A percentile compares a stretch with the other conserved stretches of the same genome.
These are phyloP conservation scores for human DNA, from an alignment of 2,113 vertebrate genomes.

Conservation along the genomic window DNA sequence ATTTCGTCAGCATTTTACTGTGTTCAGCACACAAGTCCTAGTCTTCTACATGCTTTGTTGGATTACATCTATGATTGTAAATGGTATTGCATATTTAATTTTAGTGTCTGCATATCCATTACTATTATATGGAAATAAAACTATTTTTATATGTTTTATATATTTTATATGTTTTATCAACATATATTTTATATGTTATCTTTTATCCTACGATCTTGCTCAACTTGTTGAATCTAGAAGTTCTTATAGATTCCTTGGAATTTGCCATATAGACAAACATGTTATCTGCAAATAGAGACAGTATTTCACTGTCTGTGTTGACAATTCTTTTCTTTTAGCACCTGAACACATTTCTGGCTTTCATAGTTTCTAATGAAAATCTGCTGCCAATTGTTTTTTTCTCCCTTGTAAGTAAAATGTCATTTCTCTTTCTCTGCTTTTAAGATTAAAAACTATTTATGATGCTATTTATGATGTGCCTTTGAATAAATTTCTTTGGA, in stretches of 20 bases:
- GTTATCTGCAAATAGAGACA: background rate
- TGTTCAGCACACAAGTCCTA: background rate
- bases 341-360: background rate
- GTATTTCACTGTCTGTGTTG: background rate
- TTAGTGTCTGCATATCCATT: background rate
- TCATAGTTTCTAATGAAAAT: background rate
- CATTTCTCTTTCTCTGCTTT: background rate
- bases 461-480: background rate
- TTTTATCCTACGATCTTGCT: background rate
- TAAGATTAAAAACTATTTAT: background rate
- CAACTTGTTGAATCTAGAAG: background rate
- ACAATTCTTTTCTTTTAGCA: background rate
- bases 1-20: background rate
- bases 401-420: background rate
- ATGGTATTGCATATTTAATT: background rate
- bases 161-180: too few species aligned
- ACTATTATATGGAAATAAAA: background rate
- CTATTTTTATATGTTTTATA: background rate
- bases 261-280: background rate
- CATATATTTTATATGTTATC: background rate
- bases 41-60: background rate
- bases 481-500: background rate
- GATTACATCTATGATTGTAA: background rate
- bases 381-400: background rate
- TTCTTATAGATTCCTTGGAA: background rate